Conservation (phyloP, 1,140 invertebrate genomes). For the Lerema accius region DNA sequence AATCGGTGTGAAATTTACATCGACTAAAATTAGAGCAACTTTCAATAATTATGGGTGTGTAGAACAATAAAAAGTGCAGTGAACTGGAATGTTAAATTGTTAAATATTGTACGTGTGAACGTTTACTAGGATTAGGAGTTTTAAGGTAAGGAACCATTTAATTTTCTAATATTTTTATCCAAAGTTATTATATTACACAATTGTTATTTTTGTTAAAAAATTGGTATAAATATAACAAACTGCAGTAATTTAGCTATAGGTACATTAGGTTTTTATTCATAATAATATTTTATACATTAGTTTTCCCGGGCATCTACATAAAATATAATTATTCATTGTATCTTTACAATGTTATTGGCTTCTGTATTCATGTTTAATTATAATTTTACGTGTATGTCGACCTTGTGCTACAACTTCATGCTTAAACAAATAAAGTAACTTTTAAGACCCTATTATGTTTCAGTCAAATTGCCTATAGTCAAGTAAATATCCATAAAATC, state of each 20-base stretch:
- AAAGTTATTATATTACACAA: too few species aligned
- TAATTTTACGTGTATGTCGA: constrained; percentile 18
- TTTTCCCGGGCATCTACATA: background rate
- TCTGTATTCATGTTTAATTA: constrained; percentile 20
- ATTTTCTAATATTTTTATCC: too few species aligned
- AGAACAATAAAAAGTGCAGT: constrained; percentile 38
- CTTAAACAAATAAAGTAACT: constrained; percentile 5
- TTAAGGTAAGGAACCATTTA: background rate
- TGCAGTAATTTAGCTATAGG: too few species aligned
- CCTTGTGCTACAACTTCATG: constrained; percentile 14
- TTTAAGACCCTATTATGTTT: constrained; percentile 9
- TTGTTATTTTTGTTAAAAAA: too few species aligned
- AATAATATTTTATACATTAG: background rate
- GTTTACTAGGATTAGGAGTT: constrained; percentile 25
- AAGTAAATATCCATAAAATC: background rate
- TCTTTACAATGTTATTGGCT: constrained; percentile 22
- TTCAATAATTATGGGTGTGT: constrained; percentile 21
- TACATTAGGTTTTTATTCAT: too few species aligned
- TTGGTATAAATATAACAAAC: too few species aligned
- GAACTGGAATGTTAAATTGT: constrained; percentile 39
- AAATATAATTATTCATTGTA: constrained; percentile 27
- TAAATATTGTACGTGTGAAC: constrained; percentile 23
- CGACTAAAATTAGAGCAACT: constrained; percentile 1
- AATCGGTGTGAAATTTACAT: constrained; percentile 3
- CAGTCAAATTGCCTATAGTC: background rate